phyloP scores from a whole-genome alignment of 2,888 invertebrate genomes.

The Maniola hyperantus region DNA sequence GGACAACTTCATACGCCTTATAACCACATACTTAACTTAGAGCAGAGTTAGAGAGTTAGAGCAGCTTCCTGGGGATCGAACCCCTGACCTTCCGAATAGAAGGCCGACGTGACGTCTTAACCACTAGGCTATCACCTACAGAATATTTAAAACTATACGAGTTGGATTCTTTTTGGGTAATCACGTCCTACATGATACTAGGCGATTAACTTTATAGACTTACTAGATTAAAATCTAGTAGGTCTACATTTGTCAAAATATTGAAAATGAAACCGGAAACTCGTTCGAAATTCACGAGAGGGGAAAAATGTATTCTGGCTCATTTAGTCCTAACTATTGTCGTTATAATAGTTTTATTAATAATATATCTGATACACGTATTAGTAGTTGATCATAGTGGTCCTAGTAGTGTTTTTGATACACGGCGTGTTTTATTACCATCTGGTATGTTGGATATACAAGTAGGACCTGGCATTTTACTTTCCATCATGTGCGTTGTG shows the following conservation, averaged over 20 bases:
- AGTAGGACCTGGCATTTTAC: not conserved
- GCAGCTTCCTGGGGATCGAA: too few species aligned
- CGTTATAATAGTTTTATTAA: conserved; percentile 48
- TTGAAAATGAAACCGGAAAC: conserved; percentile 11
- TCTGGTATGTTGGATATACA: not conserved
- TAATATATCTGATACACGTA: conserved; percentile 57
- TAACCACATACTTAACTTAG: too few species aligned
- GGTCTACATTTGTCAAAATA: conserved; percentile 5
- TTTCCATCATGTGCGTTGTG: too few species aligned
- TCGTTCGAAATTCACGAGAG: conserved; percentile 57
- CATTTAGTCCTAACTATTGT: conserved; percentile 57
- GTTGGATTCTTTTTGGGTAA: too few species aligned
- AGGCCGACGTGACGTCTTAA: too few species aligned
- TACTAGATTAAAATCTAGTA: conserved; percentile 23
- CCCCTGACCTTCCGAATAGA: too few species aligned
- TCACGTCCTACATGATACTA: too few species aligned
- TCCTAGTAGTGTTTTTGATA: conserved; percentile 43
- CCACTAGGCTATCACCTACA: too few species aligned
- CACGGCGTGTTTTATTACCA: conserved; percentile 32
- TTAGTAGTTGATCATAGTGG: conserved; percentile 50
- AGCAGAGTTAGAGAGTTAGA: too few species aligned
- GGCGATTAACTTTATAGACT: not conserved
- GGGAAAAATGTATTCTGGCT: conserved; percentile 65
- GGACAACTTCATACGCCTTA: too few species aligned
- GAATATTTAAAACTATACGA: too few species aligned